Percentiles rank a stretch among this genome's conserved stretches.
These are phyloP conservation scores for Enoplosus armatus DNA, from an alignment of 2,797 vertebrate genomes.

Conservation along the genomic window DNA sequence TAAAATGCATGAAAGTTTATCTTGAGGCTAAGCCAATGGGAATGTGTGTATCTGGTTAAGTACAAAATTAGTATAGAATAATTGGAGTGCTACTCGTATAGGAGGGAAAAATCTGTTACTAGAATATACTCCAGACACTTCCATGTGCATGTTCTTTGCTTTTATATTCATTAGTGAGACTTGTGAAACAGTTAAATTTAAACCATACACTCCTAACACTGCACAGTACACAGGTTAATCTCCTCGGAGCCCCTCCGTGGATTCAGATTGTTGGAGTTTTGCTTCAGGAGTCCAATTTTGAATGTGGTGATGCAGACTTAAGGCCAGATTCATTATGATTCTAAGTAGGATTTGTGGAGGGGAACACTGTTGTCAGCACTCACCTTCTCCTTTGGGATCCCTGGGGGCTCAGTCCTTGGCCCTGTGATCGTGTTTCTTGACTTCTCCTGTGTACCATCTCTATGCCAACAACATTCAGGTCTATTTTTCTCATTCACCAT, in stretches of 20 bases:
- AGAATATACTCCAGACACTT: slow-evolving; percentile 14
- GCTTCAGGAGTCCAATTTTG: slow-evolving; percentile 22
- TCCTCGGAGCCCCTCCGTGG: slow-evolving; percentile 1
- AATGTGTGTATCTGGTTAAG: slow-evolving; percentile 50
- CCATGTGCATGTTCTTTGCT: slow-evolving; percentile 1
- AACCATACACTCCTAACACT: not conserved
- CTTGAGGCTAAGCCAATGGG: slow-evolving; percentile 69
- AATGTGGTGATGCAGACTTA: slow-evolving; percentile 12
- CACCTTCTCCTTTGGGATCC: slow-evolving; percentile 19
- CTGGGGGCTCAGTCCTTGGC: slow-evolving; percentile 26
- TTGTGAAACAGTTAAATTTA: not conserved
- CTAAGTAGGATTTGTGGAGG: slow-evolving; percentile 6
- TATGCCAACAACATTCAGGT: slow-evolving; percentile 6
- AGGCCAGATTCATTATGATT: slow-evolving; percentile 44
- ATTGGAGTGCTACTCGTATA: slow-evolving; percentile 43
- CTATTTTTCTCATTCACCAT: slow-evolving; percentile 27
- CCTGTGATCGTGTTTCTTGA: slow-evolving; percentile 33
- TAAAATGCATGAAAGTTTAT: slow-evolving; percentile 66
- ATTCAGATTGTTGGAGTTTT: slow-evolving; percentile 15
- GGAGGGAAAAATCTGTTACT: slow-evolving; percentile 1
- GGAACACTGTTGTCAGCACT: slow-evolving; percentile 44
- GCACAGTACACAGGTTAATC: slow-evolving; percentile 13
- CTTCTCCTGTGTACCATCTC: slow-evolving; percentile 28
- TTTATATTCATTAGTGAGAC: not conserved
- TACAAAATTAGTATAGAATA: slow-evolving; percentile 65